Evolutionary conservation across 2,113 vertebrate species (phyloP).

Genomic region (Leptodactylus fuscus): DNA sequence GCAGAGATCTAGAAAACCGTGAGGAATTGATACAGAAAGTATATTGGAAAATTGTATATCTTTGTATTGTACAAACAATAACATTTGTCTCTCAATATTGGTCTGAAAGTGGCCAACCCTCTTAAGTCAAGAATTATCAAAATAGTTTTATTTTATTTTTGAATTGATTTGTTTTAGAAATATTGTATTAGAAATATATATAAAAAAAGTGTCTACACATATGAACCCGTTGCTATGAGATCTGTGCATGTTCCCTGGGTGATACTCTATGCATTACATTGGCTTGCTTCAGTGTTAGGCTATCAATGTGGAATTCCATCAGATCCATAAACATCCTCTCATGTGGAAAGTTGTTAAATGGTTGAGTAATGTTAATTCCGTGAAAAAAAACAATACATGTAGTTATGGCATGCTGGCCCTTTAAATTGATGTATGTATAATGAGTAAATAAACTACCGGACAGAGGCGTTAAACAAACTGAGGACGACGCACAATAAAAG

Average conservation of each 20-base stretch:
- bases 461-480: slow-evolving; percentile 47
- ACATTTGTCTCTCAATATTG: no score
- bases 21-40: no score
- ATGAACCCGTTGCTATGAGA: not conserved
- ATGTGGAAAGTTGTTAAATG: slow-evolving; percentile 25
- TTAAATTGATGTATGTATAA: not conserved
- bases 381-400: not conserved
- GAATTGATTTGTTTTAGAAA: no score
- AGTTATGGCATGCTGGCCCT: not conserved
- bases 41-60: no score
- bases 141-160: no score
- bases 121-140: no score
- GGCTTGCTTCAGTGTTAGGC: not conserved
- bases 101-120: no score
- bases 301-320: slow-evolving; percentile 5
- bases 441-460: slow-evolving; percentile 45
- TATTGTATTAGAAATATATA: no score
- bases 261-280: not conserved
- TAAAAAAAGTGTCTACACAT: not conserved
- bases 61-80: no score
- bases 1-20: no score
- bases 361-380: not conserved
- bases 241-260: not conserved
- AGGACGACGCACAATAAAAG: slow-evolving; percentile 66
- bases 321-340: slow-evolving; percentile 12